phyloP scores from a whole-genome alignment of 2,797 vertebrate species.

The Mormyrus proboscirostris region DNA sequence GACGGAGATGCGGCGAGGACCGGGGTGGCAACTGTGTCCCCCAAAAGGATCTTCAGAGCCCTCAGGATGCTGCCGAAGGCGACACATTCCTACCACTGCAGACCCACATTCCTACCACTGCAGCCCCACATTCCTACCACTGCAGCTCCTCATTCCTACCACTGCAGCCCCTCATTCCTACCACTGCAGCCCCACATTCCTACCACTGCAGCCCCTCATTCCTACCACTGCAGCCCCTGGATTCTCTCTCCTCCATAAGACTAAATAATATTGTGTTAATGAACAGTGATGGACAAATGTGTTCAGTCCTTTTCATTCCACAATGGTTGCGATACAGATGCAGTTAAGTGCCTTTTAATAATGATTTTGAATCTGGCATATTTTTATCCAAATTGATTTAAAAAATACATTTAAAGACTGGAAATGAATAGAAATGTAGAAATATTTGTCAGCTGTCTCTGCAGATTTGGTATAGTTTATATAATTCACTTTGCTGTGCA shows the following conservation, averaged over 20 bases:
- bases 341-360: slow-evolving; percentile 1
- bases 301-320: background rate
- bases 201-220: too few relatives aligned
- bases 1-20: background rate
- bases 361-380: background rate
- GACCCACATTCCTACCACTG: background rate
- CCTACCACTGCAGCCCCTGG: too few relatives aligned
- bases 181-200: too few relatives aligned
- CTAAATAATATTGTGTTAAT: background rate
- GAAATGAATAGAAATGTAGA: background rate
- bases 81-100: background rate
- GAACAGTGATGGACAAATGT: background rate
- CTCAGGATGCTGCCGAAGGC: background rate
- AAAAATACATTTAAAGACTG: background rate
- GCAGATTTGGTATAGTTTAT: background rate
- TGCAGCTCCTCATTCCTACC: too few relatives aligned
- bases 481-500: background rate
- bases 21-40: background rate
- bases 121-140: too few relatives aligned
- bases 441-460: background rate
- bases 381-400: background rate
- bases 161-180: too few relatives aligned
- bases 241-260: background rate
- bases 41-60: background rate
- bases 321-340: background rate